These are phyloP conservation scores for Aleadryas rufinucha DNA, from an alignment of 2,113 vertebrate species.

Conservation along the genomic window DNA sequence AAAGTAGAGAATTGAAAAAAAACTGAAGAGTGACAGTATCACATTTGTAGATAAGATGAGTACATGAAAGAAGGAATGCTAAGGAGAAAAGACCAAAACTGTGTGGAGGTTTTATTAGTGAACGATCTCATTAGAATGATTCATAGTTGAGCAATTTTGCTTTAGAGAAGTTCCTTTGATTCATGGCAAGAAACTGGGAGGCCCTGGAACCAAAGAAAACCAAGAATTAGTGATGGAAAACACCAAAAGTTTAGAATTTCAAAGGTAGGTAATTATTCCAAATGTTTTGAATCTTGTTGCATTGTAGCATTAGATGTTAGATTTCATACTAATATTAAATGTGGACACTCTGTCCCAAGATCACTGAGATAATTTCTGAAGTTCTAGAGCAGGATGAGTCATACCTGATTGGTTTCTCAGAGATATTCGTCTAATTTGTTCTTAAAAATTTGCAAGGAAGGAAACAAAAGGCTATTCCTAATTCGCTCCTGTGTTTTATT, in stretches of 20 bases:
- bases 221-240: conserved; percentile 21
- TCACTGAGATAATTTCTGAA: background rate
- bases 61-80: background rate
- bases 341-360: background rate
- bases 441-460: background rate
- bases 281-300: background rate
- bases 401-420: background rate
- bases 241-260: background rate
- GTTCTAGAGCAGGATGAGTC: background rate
- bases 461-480: background rate
- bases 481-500: background rate
- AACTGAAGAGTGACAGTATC: background rate
- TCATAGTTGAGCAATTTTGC: conserved; percentile 24
- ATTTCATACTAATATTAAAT: background rate
- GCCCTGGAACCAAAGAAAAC: background rate
- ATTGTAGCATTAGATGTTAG: background rate
- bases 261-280: background rate
- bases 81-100: background rate
- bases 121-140: background rate
- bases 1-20: background rate
- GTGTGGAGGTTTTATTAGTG: background rate
- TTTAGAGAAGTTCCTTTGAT: conserved; percentile 18
- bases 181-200: background rate
- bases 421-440: background rate
- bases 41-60: background rate